A percentile compares a stretch with the other conserved stretches of the same genome.
Evolutionary conservation across 2,797 vertebrate genomes (phyloP).

Genomic region (Sphaeramia orbicularis): DNA sequence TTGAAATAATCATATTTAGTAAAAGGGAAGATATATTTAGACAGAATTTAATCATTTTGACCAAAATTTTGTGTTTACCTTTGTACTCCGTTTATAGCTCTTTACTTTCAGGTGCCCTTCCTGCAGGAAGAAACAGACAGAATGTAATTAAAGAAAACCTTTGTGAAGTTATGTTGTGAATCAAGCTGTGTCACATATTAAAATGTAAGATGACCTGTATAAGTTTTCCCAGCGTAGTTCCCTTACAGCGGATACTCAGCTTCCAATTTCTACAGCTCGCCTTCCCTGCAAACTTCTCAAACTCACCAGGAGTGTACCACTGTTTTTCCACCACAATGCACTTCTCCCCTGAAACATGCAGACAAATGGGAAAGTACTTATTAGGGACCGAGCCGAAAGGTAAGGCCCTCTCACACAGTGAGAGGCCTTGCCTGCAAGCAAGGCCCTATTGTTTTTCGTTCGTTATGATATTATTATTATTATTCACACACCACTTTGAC

Average conservation of each 20-base stretch:
- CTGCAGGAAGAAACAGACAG: slow-evolving; percentile 41
- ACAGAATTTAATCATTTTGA: neutral
- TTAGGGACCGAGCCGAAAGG: too few relatives aligned
- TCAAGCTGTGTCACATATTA: neutral
- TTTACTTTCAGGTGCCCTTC: slow-evolving; percentile 54
- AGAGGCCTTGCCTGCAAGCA: too few relatives aligned
- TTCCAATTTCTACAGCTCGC: slow-evolving; percentile 77
- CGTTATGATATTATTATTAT: too few relatives aligned
- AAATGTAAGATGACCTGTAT: slow-evolving; percentile 66
- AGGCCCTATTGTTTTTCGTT: too few relatives aligned
- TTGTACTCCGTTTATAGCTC: neutral
- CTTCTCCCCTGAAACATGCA: slow-evolving; percentile 64
- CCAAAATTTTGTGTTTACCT: slow-evolving; percentile 32
- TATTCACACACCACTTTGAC: too few relatives aligned
- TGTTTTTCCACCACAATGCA: slow-evolving; percentile 55
- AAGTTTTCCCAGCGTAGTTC: slow-evolving; percentile 58
- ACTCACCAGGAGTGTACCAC: slow-evolving; percentile 73
- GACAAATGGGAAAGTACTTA: neutral
- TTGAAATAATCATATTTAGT: neutral
- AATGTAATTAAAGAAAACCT: neutral
- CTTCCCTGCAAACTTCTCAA: slow-evolving; percentile 75
- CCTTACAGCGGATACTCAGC: slow-evolving; percentile 63
- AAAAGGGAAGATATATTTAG: neutral
- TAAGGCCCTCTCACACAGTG: too few relatives aligned
- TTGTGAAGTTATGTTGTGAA: neutral